Conservation (phyloP, 2,797 vertebrate genomes). For the Cottoperca gobio region DNA sequence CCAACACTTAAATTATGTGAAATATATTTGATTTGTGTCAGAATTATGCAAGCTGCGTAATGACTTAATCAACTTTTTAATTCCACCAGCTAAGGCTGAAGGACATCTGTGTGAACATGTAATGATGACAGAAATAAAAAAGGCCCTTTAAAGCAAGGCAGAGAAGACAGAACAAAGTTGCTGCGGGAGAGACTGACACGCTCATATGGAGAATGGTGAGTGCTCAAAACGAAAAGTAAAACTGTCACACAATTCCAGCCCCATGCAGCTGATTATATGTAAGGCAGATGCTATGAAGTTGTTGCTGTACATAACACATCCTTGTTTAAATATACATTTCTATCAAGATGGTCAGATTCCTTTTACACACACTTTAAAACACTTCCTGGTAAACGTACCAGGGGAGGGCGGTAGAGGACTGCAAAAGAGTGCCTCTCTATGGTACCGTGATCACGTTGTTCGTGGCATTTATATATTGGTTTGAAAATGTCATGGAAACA, state of each 20-base stretch:
- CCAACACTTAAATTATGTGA: not conserved
- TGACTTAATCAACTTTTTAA: slow-evolving; percentile 2
- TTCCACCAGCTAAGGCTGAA: not conserved
- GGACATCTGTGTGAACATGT: not conserved
- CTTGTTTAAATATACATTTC: not conserved
- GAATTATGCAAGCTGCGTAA: not conserved
- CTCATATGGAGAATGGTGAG: not conserved
- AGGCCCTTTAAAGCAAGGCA: not conserved
- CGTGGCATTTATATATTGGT: not conserved
- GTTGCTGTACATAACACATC: not conserved
- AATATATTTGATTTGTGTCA: not conserved
- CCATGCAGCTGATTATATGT: slow-evolving; percentile 1
- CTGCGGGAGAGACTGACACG: not conserved
- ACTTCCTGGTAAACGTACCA: slow-evolving; percentile 27
- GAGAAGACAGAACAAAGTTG: not conserved
- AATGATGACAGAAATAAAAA: not conserved
- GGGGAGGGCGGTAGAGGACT: slow-evolving; percentile 64
- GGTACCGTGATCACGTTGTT: not conserved
- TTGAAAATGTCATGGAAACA: not conserved
- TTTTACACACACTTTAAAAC: not conserved
- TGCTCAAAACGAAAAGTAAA: too few relatives aligned
- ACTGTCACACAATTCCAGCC: not conserved
- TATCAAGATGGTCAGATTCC: not conserved
- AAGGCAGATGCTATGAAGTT: not conserved
- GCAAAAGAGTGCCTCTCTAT: not conserved